Percentiles rank a stretch among this genome's conserved stretches.
Evolutionary conservation across 2,113 vertebrate genomes (phyloP).

Genomic region (Bostrychus sinensis): DNA sequence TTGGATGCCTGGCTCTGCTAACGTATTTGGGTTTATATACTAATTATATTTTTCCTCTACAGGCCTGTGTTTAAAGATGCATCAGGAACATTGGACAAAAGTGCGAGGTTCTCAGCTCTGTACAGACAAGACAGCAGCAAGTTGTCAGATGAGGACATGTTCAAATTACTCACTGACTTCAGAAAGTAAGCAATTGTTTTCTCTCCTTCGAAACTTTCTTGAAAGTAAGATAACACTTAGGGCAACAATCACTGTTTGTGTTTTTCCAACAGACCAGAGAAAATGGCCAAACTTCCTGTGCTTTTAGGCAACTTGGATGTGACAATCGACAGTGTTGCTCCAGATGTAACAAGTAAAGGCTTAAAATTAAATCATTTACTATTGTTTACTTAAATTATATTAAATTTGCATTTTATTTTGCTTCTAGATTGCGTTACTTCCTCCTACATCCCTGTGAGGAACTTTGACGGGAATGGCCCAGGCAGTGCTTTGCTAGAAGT

Average conservation of each 20-base stretch:
- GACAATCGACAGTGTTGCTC: constrained; percentile 90
- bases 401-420: constrained; percentile 10
- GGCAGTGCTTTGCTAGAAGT: constrained; percentile 86
- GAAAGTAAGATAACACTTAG: background rate
- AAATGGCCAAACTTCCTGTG: constrained; percentile 97
- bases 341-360: constrained; percentile 90
- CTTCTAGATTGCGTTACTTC: constrained; percentile 91
- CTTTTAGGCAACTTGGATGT: constrained; percentile 96
- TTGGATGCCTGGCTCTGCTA: too few species aligned
- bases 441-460: constrained; percentile 94
- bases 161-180: constrained; percentile 94
- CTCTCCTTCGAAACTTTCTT: too few species aligned
- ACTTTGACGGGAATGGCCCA: constrained; percentile 82
- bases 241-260: background rate
- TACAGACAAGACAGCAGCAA: constrained; percentile 97
- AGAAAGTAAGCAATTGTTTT: constrained; percentile 85
- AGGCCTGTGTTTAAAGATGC: constrained; percentile 94
- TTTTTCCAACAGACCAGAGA: constrained; percentile 86
- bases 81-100: constrained; percentile 92
- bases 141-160: constrained; percentile 95
- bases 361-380: constrained; percentile 11
- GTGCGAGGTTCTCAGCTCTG: constrained; percentile 89
- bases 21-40: too few species aligned
- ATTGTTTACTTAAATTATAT: background rate
- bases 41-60: constrained; percentile 53